phyloP scores from a whole-genome alignment of 2,797 vertebrate species.

The Denticeps clupeoides region DNA sequence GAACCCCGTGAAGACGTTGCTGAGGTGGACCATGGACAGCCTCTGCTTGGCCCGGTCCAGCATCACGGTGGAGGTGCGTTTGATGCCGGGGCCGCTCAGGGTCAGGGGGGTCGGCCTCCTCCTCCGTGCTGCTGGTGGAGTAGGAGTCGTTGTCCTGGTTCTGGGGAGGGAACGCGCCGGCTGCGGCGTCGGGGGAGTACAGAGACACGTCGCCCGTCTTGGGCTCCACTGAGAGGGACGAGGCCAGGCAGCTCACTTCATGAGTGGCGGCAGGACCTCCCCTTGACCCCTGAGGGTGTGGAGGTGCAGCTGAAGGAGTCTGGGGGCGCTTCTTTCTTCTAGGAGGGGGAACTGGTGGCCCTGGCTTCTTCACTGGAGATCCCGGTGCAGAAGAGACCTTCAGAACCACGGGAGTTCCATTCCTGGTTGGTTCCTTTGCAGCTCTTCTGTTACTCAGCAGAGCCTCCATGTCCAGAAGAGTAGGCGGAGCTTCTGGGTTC shows the following conservation, averaged over 20 bases:
- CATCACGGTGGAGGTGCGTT: conserved; percentile 70
- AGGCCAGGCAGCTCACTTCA: neutral
- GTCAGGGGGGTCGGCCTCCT: conserved; percentile 64
- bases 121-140: conserved; percentile 86
- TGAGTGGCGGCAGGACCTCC: neutral
- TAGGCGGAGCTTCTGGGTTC: neutral
- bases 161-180: conserved; percentile 11
- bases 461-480: no score
- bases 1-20: conserved; percentile 75
- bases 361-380: conserved; percentile 22
- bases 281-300: neutral
- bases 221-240: conserved; percentile 25
- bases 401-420: neutral
- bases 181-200: conserved; percentile 56
- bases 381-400: conserved; percentile 17
- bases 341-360: conserved; percentile 72
- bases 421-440: no score
- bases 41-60: conserved; percentile 75
- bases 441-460: no score
- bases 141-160: conserved; percentile 72
- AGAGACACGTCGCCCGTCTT: conserved; percentile 61
- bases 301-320: conserved; percentile 3
- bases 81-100: no score
- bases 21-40: conserved; percentile 66
- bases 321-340: conserved; percentile 64